A percentile compares a stretch with the other conserved stretches of the same genome.
Evolutionary conservation across 2,113 vertebrate genomes (phyloP).

Genomic region (Corvus cornix): DNA sequence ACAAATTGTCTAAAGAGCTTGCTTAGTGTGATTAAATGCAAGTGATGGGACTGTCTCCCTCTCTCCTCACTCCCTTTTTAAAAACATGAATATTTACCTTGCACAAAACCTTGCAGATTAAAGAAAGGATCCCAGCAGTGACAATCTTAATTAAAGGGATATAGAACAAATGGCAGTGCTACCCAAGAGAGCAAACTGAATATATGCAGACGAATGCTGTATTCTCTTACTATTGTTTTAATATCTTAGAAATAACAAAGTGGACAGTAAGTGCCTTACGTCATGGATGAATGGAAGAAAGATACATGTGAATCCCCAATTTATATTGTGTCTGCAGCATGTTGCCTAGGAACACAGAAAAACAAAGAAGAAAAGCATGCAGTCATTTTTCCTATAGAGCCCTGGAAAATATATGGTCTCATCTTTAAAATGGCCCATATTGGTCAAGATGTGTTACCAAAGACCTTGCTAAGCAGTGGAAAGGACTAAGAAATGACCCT

Average conservation of each 20-base stretch:
- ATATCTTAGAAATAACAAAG: constrained; percentile 19
- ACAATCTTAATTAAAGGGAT: constrained; percentile 59
- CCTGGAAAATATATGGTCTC: neutral
- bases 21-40: constrained; percentile 76
- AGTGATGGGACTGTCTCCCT: constrained; percentile 11
- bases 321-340: neutral
- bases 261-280: constrained; percentile 12
- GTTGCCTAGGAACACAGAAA: neutral
- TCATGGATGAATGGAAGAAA: constrained; percentile 20
- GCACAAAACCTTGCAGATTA: constrained; percentile 27
- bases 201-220: neutral
- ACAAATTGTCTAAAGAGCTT: constrained; percentile 80
- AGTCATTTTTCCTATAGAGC: neutral
- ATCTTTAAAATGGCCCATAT: neutral
- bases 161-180: constrained; percentile 21
- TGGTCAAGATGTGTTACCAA: neutral
- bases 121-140: constrained; percentile 23
- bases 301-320: neutral
- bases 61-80: neutral
- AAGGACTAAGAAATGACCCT: neutral
- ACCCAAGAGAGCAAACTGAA: constrained; percentile 9
- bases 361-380: neutral
- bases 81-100: constrained; percentile 66
- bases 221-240: constrained; percentile 1
- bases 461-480: neutral